These are phyloP conservation scores for Panorpa germanica DNA, from an alignment of 2,888 invertebrate genomes.

Conservation along the genomic window DNA sequence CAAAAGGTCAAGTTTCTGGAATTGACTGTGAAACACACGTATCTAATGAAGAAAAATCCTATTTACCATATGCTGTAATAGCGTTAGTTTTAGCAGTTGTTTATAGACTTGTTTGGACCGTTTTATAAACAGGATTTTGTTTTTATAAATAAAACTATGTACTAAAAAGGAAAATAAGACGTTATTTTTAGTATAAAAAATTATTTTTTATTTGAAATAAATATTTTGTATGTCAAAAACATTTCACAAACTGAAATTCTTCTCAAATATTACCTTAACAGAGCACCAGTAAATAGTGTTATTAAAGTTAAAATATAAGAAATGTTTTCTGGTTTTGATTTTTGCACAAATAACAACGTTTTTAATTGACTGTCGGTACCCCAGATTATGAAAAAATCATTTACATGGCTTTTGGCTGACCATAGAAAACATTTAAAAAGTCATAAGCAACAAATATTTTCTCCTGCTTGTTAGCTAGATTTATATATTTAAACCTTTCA, in stretches of 20 bases:
- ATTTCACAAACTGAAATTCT: slow-evolving; percentile 3
- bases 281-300: not conserved
- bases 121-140: not conserved
- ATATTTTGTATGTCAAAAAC: slow-evolving; percentile 12
- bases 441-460: no score
- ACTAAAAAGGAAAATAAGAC: no score
- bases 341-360: no score
- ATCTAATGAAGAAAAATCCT: slow-evolving; percentile 11
- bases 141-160: not conserved
- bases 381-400: no score
- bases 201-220: slow-evolving; percentile 11
- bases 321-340: not conserved
- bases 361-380: no score
- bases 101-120: slow-evolving; percentile 16
- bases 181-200: no score
- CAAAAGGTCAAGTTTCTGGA: slow-evolving; percentile 35
- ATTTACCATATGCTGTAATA: slow-evolving; percentile 19
- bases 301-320: not conserved
- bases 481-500: no score
- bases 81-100: slow-evolving; percentile 25
- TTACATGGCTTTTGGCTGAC: no score
- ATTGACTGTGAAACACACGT: slow-evolving; percentile 16
- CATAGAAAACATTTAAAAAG: no score
- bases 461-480: no score
- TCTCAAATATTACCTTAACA: slow-evolving; percentile 1